Evolutionary conservation across 2,888 invertebrate genomes (phyloP), one percentile per base, ranked within the genome.

Genomic region (Neoascia interrupta): DNA sequence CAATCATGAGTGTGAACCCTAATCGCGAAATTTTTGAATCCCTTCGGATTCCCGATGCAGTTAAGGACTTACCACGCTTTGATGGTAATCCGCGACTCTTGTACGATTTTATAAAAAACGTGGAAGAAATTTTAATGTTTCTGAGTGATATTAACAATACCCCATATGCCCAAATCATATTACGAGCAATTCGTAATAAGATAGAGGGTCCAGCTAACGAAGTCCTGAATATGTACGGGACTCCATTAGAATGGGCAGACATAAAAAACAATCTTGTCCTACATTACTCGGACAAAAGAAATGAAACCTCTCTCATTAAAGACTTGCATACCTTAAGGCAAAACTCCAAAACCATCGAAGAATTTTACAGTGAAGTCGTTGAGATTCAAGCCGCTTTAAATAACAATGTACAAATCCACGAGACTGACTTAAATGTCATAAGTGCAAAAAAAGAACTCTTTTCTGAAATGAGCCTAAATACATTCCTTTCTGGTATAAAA

Each of bases 371-470:
- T 16, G 34, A 81, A 47, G 47, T 79, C 6, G 74, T 74, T 3
- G 82, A 81, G 34, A 66, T 69, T 1, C 36, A 54, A 26, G 36
- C 76, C 1, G 56, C 79, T 4, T 26, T 81, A 19, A 66, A 31
- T 2, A 82, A 81, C 11, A 51, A 76, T 19, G 8, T 81, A 1
- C 19, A 56, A 36, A 61, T 81, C 36, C 69, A 81, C n/a, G 80
- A 81, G 28, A 18, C 8, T 1, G 54, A 81, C 36, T 5, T 6
- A 26, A 66, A 64, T 5, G 74, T 82, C 4, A 53, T 82, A 2
- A 23, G 26, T 0, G 70, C 73, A 6, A 81, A n/a, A n/a, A 75
- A 51, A 18, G 39, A 39, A 39, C 15, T 39, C 18, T 39, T 16
- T n/a, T 8, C 11, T 8, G 39, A 39, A 39, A 39, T 39, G 18